Base-by-base conservation (phyloP, 2,797 vertebrate species). In the Diglossa cyanea region DNA sequence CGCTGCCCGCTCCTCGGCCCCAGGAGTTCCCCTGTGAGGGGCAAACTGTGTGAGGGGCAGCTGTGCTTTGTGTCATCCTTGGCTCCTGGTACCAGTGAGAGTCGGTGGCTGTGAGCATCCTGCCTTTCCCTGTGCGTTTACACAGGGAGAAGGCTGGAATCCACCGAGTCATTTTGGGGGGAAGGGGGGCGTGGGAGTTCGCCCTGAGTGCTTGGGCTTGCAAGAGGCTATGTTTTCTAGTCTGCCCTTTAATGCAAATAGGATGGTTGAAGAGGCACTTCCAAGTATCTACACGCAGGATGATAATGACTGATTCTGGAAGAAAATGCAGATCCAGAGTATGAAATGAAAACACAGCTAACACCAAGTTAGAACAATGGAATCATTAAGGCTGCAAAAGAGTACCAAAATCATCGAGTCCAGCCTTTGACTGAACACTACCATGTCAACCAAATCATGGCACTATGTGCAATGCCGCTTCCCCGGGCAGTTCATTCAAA, bases 1-100 rank as follows among this genome's bases (percentile, higher is more conserved):
- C 20, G 5, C 47, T n/a, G 48, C n/a, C 68, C 16, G 19, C 17
- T 25, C 6, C 47, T 11, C 11, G 7, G 23, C 11, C 25, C 6
- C 71, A 2, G 54, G 0, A 31, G n/a, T 2, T 24, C 4, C 8
- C 16, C 24, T 11, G 4, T 0, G 48, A 7, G 11, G 40, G 17
- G 40, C 40, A 17, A 40, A 40, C 40, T 40, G 40, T 42, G 40
- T 0, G 33, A 18, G 35, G 26, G 5, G 35, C 40, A 2, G 48
- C 51, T 1, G 42, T 2, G 77, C 6, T n/a, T 4, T 6, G 37
- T 21, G 80, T 20, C 83, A 3, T 28, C 37, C 10, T 11, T 12
- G 86, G 51, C 44, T 42, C 7, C 40, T 1, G 2, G 35, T 24
- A 2, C 24, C 2, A 30, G 0, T 2, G 17, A 1, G 24, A 40